Conservation (phyloP, 2,888 invertebrate genomes). For the Mystacides longicornis region DNA sequence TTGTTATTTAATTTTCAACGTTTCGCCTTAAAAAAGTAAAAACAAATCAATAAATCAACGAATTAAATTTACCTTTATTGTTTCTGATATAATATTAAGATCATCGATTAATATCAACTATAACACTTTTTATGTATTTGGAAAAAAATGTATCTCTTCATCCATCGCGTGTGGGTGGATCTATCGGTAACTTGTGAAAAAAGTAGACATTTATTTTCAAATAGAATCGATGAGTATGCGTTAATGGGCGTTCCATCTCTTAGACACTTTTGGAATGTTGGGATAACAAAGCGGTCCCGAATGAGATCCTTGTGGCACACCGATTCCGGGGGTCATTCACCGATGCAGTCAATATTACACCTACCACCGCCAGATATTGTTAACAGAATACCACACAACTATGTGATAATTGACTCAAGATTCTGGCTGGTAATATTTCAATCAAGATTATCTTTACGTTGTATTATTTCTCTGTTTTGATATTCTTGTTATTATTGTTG, state of each 20-base stretch:
- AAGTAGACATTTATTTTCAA: not conserved
- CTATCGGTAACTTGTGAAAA: not conserved
- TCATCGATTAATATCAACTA: too few relatives aligned
- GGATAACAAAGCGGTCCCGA: not conserved
- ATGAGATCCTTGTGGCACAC: not conserved
- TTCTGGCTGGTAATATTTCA: not conserved
- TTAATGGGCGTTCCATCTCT: not conserved
- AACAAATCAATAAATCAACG: too few relatives aligned
- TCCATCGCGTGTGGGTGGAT: not conserved
- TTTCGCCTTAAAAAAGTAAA: too few relatives aligned
- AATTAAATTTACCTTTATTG: too few relatives aligned
- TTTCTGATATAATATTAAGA: too few relatives aligned
- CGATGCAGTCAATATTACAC: not conserved
- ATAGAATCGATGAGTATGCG: constrained; percentile 1
- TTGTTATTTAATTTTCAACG: too few relatives aligned
- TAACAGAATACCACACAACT: not conserved
- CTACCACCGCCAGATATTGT: not conserved
- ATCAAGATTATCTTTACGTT: not conserved
- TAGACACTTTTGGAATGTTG: constrained; percentile 1
- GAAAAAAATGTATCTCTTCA: too few relatives aligned
- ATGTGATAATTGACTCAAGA: constrained; percentile 1
- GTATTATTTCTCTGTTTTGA: too few relatives aligned
- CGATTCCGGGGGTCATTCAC: not conserved
- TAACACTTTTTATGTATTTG: too few relatives aligned
- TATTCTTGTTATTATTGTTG: too few relatives aligned